Evolutionary conservation across 2,888 invertebrate genomes (phyloP), one percentile per base, ranked within the genome.

Genomic region (Morpho achilles): DNA sequence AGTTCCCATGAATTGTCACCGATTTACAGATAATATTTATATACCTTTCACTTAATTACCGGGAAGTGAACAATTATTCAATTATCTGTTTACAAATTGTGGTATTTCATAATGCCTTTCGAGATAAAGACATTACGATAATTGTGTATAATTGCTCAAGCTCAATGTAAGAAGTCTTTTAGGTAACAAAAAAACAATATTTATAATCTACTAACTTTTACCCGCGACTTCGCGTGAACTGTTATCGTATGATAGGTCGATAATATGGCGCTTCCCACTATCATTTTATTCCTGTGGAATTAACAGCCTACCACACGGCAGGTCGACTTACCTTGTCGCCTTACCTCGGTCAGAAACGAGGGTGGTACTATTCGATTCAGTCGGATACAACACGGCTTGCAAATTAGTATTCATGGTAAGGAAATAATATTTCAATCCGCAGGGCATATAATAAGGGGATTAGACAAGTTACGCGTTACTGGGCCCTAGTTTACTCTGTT

Each of bases 31-130:
- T 60, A 56, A 46, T 44, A 16, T 16, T 16, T 16, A 53, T 56
- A 56, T 60, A 52, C 62, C 63, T 65, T 65, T 65, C 65, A 63
- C 63, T 65, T 65, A 63, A 65, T 65, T 61, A 61, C 61, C 45
- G 57, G 63, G 63, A 63, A 61, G 53, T 57, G 56, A 49, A 54
- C 56, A 63, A 61, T 65, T 63, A 63, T 52, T 63, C 59, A 59
- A 60, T 57, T 62, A 62, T 59, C 60, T 59, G 53, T 46, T 45
- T 61, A 63, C 65, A 63, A 65, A 61, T 61, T 63, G 58, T 53
- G 45, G 59, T 58, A 62, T 56, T 58, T 55, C 58, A 47, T 56
- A 61, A 56, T 40, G 16, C 7, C 16, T 53, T 55, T 58, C 48
- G 23, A 44, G 59, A 56, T 56, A 51, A 49, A 60, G 60, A 55